Conservation (phyloP, 2,888 invertebrate genomes). For the Mythimna pallens region DNA sequence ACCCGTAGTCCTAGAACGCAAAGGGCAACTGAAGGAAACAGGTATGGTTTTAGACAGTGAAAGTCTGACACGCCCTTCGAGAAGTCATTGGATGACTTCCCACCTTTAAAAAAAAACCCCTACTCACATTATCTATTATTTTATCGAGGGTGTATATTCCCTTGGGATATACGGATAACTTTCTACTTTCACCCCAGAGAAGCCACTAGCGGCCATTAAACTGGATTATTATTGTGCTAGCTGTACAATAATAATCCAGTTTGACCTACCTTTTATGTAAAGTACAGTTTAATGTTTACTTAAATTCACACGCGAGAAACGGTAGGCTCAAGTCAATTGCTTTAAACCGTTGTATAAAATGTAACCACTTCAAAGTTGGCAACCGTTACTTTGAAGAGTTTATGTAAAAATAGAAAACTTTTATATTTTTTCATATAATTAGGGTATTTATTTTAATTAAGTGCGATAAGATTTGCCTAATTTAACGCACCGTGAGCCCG, state of each 20-base stretch:
- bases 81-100: too few species aligned
- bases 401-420: neutral
- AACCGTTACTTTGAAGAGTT: constrained; percentile 25
- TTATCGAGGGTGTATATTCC: too few species aligned
- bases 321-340: constrained; percentile 61
- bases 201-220: too few species aligned
- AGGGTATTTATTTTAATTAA: constrained; percentile 1
- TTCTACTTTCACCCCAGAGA: too few species aligned
- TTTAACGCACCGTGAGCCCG: neutral
- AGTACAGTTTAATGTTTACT: constrained; percentile 47
- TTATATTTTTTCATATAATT: neutral
- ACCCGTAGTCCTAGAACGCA: too few species aligned
- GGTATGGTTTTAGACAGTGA: too few species aligned
- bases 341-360: constrained; percentile 70
- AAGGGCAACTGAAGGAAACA: too few species aligned
- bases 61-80: too few species aligned
- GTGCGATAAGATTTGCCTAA: neutral
- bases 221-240: too few species aligned
- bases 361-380: constrained; percentile 49
- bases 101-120: too few species aligned
- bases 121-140: too few species aligned
- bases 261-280: constrained; percentile 21
- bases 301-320: constrained; percentile 65
- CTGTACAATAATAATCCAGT: constrained; percentile 10
- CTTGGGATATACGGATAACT: too few species aligned